Evolutionary conservation across 2,888 invertebrate genomes (phyloP), one percentile per base, ranked within the genome.

Genomic region (Ctenicera cuprea): DNA sequence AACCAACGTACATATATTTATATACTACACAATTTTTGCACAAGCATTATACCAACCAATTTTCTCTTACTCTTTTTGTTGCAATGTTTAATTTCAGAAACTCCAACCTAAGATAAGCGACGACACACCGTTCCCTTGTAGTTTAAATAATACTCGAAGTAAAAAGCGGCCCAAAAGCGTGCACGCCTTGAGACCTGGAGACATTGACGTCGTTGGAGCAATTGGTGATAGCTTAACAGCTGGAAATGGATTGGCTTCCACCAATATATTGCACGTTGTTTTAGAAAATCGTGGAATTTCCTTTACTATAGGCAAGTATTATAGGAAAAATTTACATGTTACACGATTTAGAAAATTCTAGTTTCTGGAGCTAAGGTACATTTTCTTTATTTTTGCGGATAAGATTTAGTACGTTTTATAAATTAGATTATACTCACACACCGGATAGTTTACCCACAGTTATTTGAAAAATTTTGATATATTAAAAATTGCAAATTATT

Each of bases 171-270:
- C 92, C 0, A 85, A 78, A 0, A 89, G 88, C n/a, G 90, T 92
- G 4, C 89, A 92, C 84, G 83, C 86, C 48, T 78, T 92, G 65
- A 86, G 89, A 57, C 92, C 92, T 0, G 91, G 91, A 4, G 92
- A 92, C 81, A 89, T 92, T 33, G 90, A 91, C 76, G 85, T 92
- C 0, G 86, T 92, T 12, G 92, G 85, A 0, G 90, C 89, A 0
- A 85, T 92, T 82, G 92, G 92, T 0, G 92, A 92, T 82, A 91
- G 91, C 0, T 79, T 92, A 52, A 90, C 90, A 0, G 91, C 90
- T 0, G 91, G 90, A 14, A 87, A 87, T 76, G 92, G 91, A 3
- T 86, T 89, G 20, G 86, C 89, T 18, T 89, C 90, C 0, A 84
- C 84, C 0, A 86, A 80, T 38, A 37, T 90, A 0, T 50, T 87